Evolutionary conservation across 2,113 vertebrate species (phyloP), one percentile per base, ranked within the genome.

Genomic region (Ictidomys tridecemlineatus): DNA sequence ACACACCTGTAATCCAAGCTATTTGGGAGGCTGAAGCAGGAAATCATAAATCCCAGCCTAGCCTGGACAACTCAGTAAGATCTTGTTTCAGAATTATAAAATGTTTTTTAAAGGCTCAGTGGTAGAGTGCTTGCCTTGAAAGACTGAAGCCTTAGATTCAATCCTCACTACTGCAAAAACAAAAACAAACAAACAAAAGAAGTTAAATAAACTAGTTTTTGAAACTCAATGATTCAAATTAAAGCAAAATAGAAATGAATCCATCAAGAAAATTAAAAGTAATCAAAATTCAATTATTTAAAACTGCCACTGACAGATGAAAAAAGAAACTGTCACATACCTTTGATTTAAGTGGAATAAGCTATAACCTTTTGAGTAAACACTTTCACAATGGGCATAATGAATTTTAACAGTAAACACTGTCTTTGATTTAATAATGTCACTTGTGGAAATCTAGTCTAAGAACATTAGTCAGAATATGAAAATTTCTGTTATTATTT

Each of bases 201-300:
- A 74, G 28, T 70, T 79, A 89, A 92, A 92, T 70, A 69, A 96
- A 77, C 17, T 42, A 85, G 82, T 58, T 80, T 85, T 77, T 95
- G 69, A 92, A 76, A 97, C 14, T 63, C 45, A 92, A 69, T 92
- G 5, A 86, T 74, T 63, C 63, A 86, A 91, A 93, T 83, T 58
- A 89, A 89, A 95, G 90, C 34, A 78, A 85, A 85, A 76, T 8
- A 92, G 85, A 92, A n/a, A 69, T 24, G 80, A 80, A 56, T 65
- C 34, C 39, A 90, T 90, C 61, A 45, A 87, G 5, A 58, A 58
- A 58, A 61, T 79, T 73, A 69, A 97, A 86, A n/a, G 37, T 16
- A 74, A 39, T 88, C 51, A 91, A 85, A 93, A 91, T 87, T 22
- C 74, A 45, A 74, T 82, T 69, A 92, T 37, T 76, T 95, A 82